Base-by-base conservation (phyloP, 2,113 vertebrate species). In the Tyto alba region DNA sequence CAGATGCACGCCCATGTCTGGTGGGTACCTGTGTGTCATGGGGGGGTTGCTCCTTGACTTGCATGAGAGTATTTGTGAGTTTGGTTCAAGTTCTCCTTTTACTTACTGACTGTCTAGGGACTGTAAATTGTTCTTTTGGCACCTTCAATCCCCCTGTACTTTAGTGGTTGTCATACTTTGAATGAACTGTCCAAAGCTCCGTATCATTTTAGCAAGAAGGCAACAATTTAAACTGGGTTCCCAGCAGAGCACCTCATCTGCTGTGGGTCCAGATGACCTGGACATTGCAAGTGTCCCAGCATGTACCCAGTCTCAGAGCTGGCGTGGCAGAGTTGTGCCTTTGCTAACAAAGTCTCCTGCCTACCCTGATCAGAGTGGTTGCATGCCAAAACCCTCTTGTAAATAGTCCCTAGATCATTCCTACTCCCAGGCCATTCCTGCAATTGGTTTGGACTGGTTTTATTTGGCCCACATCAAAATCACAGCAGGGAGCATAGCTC, bases 341-440 rank as follows among this genome's bases (percentile, higher is more conserved):
- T 64, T 68, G 21, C 32, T 50, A 57, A 6, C 16, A 9, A 45
- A 20, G 18, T 16, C 41, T 53, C 41, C 84, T 79, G 47, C 19
- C n/a, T 26, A n/a, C 41, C 63, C 30, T 60, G 57, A 64, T 21
- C 19, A 64, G 8, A 38, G 34, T 8, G 18, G 7, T 15, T 50
- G 16, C 10, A 30, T 16, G 18, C 60, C 7, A 17, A 47, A 62
- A 85, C 2, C n/a, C n/a, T 30, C 43, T 45, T 82, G 36, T 34
- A 75, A 71, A 41, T 20, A 16, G 8, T 38, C 6, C 10, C 50
- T 41, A 75, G 38, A 16, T 13, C 9, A 32, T 67, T 63, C 41
- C 71, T n/a, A 6, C 41, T 55, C 53, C 53, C 48, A 64, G 29
- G 4, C 6, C 32, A 68, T 0, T 0, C 25, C 43, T 27, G 14